phyloP scores from a whole-genome alignment of 37 sponge, comb jelly and placozoan species.

The Cladorhizidae sp. region DNA sequence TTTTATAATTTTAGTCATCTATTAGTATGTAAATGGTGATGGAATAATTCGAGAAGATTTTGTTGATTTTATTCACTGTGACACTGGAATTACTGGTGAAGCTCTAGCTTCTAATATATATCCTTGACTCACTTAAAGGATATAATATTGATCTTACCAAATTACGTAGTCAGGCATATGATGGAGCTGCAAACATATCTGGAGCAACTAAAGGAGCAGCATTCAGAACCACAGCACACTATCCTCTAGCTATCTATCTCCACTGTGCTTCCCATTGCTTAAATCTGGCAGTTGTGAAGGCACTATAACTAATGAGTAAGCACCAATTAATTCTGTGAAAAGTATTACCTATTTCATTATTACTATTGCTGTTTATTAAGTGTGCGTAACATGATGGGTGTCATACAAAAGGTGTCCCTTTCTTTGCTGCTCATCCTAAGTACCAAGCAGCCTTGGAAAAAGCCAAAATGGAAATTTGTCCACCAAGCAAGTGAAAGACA shows the following conservation, averaged over 20 bases:
- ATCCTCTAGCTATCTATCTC: conserved; percentile 50
- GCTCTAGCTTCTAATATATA: conserved; percentile 63
- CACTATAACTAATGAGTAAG: neutral
- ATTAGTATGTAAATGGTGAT: too few species aligned
- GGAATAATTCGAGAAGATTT: conserved; percentile 53
- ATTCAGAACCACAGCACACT: conserved; percentile 15
- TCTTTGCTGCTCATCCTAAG: conserved; percentile 70
- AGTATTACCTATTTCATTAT: neutral
- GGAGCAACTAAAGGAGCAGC: conserved; percentile 44
- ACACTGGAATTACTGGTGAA: conserved; percentile 72
- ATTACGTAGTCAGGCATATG: conserved; percentile 79
- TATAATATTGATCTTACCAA: too few species aligned
- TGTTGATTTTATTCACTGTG: conserved; percentile 57
- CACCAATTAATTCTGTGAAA: neutral
- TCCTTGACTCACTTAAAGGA: too few species aligned
- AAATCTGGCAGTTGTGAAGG: conserved; percentile 58
- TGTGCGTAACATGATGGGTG: conserved; percentile 67
- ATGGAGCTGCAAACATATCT: conserved; percentile 74
- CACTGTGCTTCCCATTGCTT: conserved; percentile 61
- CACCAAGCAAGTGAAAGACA: conserved; percentile 47
- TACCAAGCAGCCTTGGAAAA: conserved; percentile 48
- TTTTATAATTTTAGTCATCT: too few species aligned
- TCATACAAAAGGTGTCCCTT: conserved; percentile 44
- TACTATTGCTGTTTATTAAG: neutral
- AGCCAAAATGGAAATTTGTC: conserved; percentile 14